These are phyloP conservation scores for Montipora capricornis DNA, from an alignment of 64 coral and sea anemone genomes.

Conservation along the genomic window DNA sequence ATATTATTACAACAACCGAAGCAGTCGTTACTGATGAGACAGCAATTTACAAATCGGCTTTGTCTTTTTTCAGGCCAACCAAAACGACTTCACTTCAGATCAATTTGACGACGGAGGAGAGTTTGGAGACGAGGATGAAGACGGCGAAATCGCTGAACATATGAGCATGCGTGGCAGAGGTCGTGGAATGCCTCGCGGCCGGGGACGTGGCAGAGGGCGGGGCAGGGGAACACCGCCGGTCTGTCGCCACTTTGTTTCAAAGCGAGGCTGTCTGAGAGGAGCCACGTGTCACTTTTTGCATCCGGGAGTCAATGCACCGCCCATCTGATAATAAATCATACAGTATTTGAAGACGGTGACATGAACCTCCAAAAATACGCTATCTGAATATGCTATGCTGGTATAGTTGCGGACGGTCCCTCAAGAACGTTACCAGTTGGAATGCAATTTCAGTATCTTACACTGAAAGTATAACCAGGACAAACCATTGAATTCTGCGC, in stretches of 20 bases:
- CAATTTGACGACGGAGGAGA: constrained; percentile 77
- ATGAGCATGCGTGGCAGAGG: constrained; percentile 73
- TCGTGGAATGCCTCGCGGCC: constrained; percentile 74
- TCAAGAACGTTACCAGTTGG: neutral
- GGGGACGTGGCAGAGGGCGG: constrained; percentile 80
- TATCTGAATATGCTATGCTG: neutral
- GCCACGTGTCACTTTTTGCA: constrained; percentile 92
- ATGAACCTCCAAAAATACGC: neutral
- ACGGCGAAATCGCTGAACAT: constrained; percentile 69
- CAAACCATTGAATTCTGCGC: neutral
- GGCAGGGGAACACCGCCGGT: constrained; percentile 76
- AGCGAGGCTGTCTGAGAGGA: constrained; percentile 87
- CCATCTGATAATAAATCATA: constrained; percentile 42
- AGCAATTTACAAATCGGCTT: neutral
- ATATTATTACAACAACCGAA: too few relatives aligned
- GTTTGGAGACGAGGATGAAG: constrained; percentile 65
- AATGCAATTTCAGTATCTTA: neutral
- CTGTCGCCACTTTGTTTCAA: constrained; percentile 92
- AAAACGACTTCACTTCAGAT: constrained; percentile 70
- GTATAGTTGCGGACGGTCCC: neutral
- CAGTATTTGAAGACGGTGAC: neutral
- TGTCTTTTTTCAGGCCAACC: constrained; percentile 60
- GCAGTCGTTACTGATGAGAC: too few relatives aligned
- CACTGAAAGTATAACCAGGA: neutral
- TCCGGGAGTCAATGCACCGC: constrained; percentile 83